A percentile compares a stretch with the other conserved stretches of the same genome.
phyloP scores from a whole-genome alignment of 2,797 vertebrate species.

The Synaphobranchus kaupii region DNA sequence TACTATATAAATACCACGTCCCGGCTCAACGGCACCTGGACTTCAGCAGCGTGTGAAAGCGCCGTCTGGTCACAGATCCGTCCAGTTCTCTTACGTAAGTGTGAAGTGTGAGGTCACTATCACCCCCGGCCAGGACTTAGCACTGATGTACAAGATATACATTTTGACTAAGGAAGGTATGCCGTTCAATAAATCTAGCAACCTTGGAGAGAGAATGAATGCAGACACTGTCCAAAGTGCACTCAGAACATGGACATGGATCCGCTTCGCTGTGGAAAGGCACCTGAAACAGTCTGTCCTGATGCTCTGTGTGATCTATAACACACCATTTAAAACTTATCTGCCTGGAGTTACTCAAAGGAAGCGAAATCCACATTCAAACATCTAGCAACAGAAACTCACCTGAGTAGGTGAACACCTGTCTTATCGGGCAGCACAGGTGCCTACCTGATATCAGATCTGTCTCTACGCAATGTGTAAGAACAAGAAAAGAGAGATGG shows the following conservation, averaged over 20 bases:
- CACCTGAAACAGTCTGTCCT: not conserved
- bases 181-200: not conserved
- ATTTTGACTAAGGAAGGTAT: too few species aligned
- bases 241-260: not conserved
- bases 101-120: not conserved
- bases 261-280: not conserved
- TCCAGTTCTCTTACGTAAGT: not conserved
- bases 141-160: not conserved
- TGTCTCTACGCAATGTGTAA: constrained; percentile 48
- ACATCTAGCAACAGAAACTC: not conserved
- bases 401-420: constrained; percentile 1
- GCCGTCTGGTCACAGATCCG: not conserved
- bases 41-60: not conserved
- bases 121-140: not conserved
- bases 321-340: not conserved
- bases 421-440: constrained; percentile 25
- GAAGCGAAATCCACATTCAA: not conserved
- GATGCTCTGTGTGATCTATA: not conserved
- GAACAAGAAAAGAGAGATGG: constrained; percentile 19
- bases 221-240: not conserved
- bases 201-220: not conserved
- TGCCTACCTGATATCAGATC: constrained; percentile 37
- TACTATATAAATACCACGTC: not conserved
- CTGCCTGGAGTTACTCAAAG: not conserved
- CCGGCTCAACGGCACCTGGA: not conserved